These are phyloP conservation scores for Albula goreensis DNA, from an alignment of 2,113 vertebrate genomes.

Conservation along the genomic window DNA sequence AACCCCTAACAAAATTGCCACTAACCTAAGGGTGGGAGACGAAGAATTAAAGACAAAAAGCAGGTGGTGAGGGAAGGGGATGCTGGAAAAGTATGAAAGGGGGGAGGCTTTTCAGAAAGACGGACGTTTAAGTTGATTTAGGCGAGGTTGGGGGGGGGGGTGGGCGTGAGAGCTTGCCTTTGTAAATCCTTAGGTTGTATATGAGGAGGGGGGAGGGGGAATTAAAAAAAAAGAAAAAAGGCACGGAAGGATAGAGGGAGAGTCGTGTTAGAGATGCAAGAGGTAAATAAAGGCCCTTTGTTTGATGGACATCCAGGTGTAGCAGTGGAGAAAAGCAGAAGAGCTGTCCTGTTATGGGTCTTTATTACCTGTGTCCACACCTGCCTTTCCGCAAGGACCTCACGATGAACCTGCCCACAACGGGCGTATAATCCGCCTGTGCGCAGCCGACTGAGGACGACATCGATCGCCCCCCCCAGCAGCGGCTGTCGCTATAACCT, in stretches of 20 bases:
- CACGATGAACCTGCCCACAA: no score
- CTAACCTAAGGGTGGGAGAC: slow-evolving; percentile 77
- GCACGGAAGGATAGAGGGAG: slow-evolving; percentile 32
- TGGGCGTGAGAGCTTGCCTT: background rate
- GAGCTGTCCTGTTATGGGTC: background rate
- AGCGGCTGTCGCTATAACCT: background rate
- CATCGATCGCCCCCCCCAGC: background rate
- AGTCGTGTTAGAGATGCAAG: background rate
- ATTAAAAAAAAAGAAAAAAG: slow-evolving; percentile 18
- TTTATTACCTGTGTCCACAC: background rate
- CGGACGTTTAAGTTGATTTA: background rate
- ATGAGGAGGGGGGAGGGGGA: background rate
- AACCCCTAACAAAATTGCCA: slow-evolving; percentile 46
- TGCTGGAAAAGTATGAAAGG: background rate
- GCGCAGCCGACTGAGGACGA: background rate
- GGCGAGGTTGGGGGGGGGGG: background rate
- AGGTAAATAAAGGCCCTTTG: slow-evolving; percentile 35
- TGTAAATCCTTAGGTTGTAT: background rate
- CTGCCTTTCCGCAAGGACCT: no score
- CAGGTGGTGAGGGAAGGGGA: background rate
- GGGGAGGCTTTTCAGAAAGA: background rate
- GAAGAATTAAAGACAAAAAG: slow-evolving; percentile 38
- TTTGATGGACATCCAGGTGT: background rate
- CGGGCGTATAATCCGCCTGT: background rate
- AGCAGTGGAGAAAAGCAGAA: background rate